These are phyloP conservation scores for Rapana venosa DNA, from an alignment of 2,888 invertebrate species.

Conservation along the genomic window DNA sequence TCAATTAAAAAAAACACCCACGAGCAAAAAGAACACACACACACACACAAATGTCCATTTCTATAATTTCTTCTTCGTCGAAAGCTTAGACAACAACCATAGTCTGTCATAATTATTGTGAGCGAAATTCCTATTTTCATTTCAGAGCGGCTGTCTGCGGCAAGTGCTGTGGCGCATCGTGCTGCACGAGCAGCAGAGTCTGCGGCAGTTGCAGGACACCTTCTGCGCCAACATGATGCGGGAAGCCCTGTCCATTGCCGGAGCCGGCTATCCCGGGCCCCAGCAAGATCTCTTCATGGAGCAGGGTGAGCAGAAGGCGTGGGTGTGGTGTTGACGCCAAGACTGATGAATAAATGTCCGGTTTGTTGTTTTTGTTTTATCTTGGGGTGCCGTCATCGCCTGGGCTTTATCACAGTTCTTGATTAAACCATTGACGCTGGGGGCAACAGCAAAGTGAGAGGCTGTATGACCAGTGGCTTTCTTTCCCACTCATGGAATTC, in stretches of 20 bases:
- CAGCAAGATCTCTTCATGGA: constrained; percentile 76
- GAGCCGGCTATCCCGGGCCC: constrained; percentile 58
- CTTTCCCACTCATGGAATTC: no score
- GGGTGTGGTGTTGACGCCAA: no score
- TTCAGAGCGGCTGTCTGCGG: constrained; percentile 69
- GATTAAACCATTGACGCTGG: no score
- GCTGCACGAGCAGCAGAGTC: constrained; percentile 56
- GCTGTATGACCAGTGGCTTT: no score
- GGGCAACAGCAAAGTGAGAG: no score
- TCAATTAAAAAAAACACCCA: not conserved
- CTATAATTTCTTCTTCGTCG: not conserved
- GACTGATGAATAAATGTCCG: not conserved
- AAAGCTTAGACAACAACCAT: not conserved
- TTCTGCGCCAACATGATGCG: constrained; percentile 72
- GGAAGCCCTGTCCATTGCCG: constrained; percentile 67
- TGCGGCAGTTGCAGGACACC: constrained; percentile 61
- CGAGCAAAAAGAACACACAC: not conserved
- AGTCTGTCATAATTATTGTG: not conserved
- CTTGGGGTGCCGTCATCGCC: no score
- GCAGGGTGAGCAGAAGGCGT: constrained; percentile 61
- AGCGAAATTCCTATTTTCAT: not conserved
- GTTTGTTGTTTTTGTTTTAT: not conserved
- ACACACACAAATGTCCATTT: not conserved
- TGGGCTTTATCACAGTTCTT: no score
- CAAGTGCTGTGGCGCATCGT: constrained; percentile 62